Conservation (phyloP, 2,797 vertebrate species). For the Chaetophractus vellerosus region DNA sequence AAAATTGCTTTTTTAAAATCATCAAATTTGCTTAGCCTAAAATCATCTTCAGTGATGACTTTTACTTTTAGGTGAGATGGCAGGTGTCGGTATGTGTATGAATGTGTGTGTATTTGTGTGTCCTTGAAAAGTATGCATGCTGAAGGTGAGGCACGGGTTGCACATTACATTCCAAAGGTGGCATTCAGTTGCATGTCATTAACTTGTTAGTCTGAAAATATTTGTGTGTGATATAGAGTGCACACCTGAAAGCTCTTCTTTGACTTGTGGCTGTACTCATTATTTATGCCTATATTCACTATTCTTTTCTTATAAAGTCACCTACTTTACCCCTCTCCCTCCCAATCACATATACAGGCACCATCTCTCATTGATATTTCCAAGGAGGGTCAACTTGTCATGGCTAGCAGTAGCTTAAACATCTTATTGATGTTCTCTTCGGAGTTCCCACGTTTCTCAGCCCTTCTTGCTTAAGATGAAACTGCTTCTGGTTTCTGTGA, state of each 20-base stretch:
- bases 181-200: background rate
- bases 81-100: background rate
- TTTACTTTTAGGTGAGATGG: background rate
- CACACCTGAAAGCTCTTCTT: background rate
- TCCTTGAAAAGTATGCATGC: background rate
- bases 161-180: background rate
- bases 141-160: background rate
- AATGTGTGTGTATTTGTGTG: background rate
- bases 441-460: background rate
- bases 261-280: background rate
- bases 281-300: background rate
- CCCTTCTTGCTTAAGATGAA: constrained; percentile 31
- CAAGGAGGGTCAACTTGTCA: background rate
- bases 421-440: constrained; percentile 17
- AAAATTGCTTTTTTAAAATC: constrained; percentile 20
- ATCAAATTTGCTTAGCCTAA: background rate
- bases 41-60: background rate
- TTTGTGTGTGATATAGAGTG: background rate
- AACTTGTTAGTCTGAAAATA: constrained; percentile 16
- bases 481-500: constrained; percentile 30
- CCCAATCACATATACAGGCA: background rate
- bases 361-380: background rate
- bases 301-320: background rate
- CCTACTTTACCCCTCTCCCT: background rate
- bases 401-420: background rate